Evolutionary conservation across 2,113 vertebrate species (phyloP), one percentile per base, ranked within the genome.

Genomic region (Muscicapa adusta): DNA sequence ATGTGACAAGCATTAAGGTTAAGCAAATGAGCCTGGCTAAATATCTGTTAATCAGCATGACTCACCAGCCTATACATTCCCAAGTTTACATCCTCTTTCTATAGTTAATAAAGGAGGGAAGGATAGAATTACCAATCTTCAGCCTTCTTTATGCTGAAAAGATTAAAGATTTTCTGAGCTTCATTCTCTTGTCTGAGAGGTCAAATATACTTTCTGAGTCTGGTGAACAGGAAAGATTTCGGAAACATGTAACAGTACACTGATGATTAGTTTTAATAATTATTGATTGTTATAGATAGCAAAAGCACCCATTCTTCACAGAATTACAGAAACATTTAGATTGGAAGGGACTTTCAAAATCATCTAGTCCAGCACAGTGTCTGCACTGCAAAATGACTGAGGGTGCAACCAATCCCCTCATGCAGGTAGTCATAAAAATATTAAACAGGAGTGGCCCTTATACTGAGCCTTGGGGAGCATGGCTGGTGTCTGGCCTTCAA

Each of bases 11-110:
- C 71, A 80, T 81, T 67, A 70, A 85, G 62, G 62, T 80, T 85
- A 86, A 80, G 80, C 57, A 94, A 87, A 96, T 89, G 79, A 96
- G 74, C 43, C 60, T 88, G 77, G 34, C 83, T 94, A 94, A 96
- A 92, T 93, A 94, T 78, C 80, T 87, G 45, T 82, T 92, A 78
- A 83, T 87, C 74, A 62, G 75, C 61, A 87, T 93, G 94, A 97
- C 70, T 97, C 95, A 96, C 73, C 40, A 88, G 54, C 48, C 62
- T 84, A 80, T 40, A 90, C n/a, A 84, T 92, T 85, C 31, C 51
- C 24, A 75, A 80, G 54, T 89, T 82, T 94, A 40, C 67, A 89
- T 88, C 74, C 45, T 91, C 50, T 77, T 89, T 94, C 77, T 82
- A 40, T 66, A 94, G 84, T 87, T 67, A 53, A 92, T 74, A 86